These are phyloP conservation scores for Diploptera punctata DNA, from an alignment of 2,888 invertebrate species.

Conservation along the genomic window DNA sequence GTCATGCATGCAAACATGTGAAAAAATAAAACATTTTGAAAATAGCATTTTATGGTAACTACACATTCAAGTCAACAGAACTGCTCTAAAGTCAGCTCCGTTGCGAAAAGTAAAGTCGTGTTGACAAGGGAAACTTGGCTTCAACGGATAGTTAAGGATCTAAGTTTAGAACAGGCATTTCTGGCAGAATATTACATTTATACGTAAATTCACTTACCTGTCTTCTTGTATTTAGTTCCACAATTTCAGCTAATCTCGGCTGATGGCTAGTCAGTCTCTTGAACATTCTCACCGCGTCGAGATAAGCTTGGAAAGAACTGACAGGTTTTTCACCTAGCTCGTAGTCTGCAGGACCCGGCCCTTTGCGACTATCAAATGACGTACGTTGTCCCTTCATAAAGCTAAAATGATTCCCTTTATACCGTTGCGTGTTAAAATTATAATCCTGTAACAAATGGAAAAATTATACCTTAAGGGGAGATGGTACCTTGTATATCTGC, in stretches of 20 bases:
- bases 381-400: neutral
- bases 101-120: too few species aligned
- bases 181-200: too few species aligned
- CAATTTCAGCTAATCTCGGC: slow-evolving; percentile 16
- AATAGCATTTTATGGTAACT: too few species aligned
- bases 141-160: too few species aligned
- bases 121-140: too few species aligned
- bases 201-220: slow-evolving; percentile 25
- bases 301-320: neutral
- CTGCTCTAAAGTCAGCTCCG: too few species aligned
- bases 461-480: neutral
- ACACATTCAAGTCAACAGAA: too few species aligned
- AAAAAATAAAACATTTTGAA: too few species aligned
- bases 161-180: too few species aligned
- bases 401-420: neutral
- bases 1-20: too few species aligned
- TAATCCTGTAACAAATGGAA: neutral
- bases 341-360: slow-evolving; percentile 15
- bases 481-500: too few species aligned
- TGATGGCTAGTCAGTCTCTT: slow-evolving; percentile 12
- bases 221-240: neutral
- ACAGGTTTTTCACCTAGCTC: neutral
- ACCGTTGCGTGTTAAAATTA: neutral
- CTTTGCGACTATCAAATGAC: neutral
- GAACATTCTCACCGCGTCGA: neutral